These are phyloP conservation scores for Arctia plantaginis DNA, from an alignment of 2,888 invertebrate species.

Conservation along the genomic window DNA sequence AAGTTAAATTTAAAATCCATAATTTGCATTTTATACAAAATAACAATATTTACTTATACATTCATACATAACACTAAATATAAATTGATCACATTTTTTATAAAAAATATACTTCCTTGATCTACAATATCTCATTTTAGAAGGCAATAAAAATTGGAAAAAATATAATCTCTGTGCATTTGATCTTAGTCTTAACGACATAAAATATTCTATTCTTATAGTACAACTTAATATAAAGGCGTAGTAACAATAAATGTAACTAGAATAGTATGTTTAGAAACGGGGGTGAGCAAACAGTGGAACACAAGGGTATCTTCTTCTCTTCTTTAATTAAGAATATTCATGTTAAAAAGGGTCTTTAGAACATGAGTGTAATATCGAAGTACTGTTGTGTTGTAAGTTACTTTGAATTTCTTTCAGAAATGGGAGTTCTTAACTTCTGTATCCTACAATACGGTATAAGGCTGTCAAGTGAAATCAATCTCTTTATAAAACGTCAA, in stretches of 20 bases:
- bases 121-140: not conserved
- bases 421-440: too few species aligned
- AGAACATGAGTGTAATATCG: too few species aligned
- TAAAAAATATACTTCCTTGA: slow-evolving; percentile 16
- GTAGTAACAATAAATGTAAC: not conserved
- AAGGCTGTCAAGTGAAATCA: too few species aligned
- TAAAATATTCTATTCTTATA: not conserved
- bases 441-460: too few species aligned
- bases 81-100: slow-evolving; percentile 3
- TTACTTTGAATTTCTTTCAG: too few species aligned
- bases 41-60: slow-evolving; percentile 1
- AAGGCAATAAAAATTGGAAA: not conserved
- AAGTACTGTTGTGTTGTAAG: too few species aligned
- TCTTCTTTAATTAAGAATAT: too few species aligned
- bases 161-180: slow-evolving; percentile 7
- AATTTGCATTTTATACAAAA: slow-evolving; percentile 8
- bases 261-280: not conserved
- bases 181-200: not conserved
- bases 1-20: not conserved
- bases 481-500: too few species aligned
- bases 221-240: not conserved
- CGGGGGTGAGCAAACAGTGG: not conserved
- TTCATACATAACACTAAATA: slow-evolving; percentile 6
- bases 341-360: too few species aligned
- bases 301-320: not conserved